Evolutionary conservation across 64 coral and sea anemone species (phyloP).

Genomic region (Montipora efflorescens): DNA sequence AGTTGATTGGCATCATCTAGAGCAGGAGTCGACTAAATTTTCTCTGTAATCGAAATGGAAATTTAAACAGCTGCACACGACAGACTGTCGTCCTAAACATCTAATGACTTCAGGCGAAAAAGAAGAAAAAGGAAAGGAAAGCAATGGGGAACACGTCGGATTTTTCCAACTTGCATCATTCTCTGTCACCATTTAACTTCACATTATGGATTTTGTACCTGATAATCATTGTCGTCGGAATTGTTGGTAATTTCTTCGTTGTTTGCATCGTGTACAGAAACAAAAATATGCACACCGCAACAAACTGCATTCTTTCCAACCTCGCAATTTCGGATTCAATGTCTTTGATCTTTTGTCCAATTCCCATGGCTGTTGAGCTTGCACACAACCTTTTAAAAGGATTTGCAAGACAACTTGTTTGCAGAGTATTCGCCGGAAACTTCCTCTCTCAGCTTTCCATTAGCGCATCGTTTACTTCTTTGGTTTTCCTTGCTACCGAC

Average conservation of each 20-base stretch:
- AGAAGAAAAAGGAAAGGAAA: background rate
- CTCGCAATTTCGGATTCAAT: conserved; percentile 56
- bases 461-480: conserved; percentile 17
- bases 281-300: conserved; percentile 63
- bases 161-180: background rate
- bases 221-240: conserved; percentile 18
- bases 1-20: background rate
- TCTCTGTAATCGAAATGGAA: background rate
- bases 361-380: conserved; percentile 29
- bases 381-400: conserved; percentile 9
- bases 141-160: background rate
- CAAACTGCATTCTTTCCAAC: conserved; percentile 73
- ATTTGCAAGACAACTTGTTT: conserved; percentile 16
- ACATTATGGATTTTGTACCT: conserved; percentile 5
- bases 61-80: background rate
- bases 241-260: conserved; percentile 62
- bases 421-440: conserved; percentile 53
- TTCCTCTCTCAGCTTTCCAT: background rate
- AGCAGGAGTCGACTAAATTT: background rate
- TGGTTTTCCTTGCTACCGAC: conserved; percentile 40
- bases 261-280: conserved; percentile 44
- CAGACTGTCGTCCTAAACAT: background rate
- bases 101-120: background rate
- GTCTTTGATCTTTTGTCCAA: conserved; percentile 21
- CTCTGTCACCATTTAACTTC: conserved; percentile 8